Percentiles rank a stretch among this genome's conserved stretches.
Evolutionary conservation across 1,140 invertebrate species (phyloP).

Genomic region (Zophobas atratus): DNA sequence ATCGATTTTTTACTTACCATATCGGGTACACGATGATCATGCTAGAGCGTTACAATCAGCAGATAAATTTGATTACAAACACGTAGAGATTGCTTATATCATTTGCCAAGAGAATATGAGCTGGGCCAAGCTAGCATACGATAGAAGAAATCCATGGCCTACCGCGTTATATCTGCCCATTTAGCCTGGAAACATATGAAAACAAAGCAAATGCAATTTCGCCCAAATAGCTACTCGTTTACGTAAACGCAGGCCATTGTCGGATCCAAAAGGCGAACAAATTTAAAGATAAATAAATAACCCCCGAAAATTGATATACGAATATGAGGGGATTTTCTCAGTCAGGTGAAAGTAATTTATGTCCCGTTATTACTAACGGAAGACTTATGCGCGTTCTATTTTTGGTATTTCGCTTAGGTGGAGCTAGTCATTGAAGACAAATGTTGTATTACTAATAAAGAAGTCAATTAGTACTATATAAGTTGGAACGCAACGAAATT

Average conservation of each 20-base stretch:
- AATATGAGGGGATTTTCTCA: slow-evolving; percentile 18
- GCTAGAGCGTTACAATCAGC: slow-evolving; percentile 9
- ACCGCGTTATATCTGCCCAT: slow-evolving; percentile 51
- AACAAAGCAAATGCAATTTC: slow-evolving; percentile 56
- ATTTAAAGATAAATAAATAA: slow-evolving; percentile 37
- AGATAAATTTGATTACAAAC: slow-evolving; percentile 38
- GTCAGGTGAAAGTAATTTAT: slow-evolving; percentile 22
- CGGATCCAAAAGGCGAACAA: slow-evolving; percentile 41
- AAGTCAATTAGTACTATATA: slow-evolving; percentile 3
- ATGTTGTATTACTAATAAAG: slow-evolving; percentile 14
- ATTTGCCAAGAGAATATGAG: slow-evolving; percentile 46
- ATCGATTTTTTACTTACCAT: no score
- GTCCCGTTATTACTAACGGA: not conserved
- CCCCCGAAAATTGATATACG: slow-evolving; percentile 31
- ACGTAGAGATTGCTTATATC: slow-evolving; percentile 40
- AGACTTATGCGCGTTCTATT: not conserved
- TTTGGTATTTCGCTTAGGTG: no score
- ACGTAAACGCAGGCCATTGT: slow-evolving; percentile 45
- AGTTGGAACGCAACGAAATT: slow-evolving; percentile 13
- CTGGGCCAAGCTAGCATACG: slow-evolving; percentile 27
- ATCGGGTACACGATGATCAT: not conserved
- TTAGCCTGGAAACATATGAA: slow-evolving; percentile 55
- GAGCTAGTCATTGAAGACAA: slow-evolving; percentile 1
- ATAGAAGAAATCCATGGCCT: slow-evolving; percentile 52
- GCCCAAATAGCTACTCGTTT: slow-evolving; percentile 54